Percentiles rank a stretch among this genome's conserved stretches.
Evolutionary conservation across 2,797 vertebrate genomes (phyloP).

Genomic region (Crax fasciolata): DNA sequence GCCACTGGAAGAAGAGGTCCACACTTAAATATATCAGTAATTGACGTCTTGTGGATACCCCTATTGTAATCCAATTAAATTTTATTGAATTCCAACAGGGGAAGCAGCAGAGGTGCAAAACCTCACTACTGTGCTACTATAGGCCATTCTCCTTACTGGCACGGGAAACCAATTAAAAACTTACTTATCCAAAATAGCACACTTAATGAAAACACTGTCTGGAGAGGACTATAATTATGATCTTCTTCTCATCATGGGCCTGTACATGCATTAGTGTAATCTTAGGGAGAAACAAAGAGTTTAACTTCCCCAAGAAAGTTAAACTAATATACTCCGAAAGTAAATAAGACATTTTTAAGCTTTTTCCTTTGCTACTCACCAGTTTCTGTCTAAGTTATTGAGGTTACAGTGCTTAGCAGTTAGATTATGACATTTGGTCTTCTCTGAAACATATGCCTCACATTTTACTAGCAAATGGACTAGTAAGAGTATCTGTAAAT

Average conservation of each 20-base stretch:
- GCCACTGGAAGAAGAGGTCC: conserved; percentile 12
- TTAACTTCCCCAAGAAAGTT: conserved; percentile 34
- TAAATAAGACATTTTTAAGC: neutral
- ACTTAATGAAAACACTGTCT: conserved; percentile 70
- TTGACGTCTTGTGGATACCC: conserved; percentile 50
- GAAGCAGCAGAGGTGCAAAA: neutral
- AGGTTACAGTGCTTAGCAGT: neutral
- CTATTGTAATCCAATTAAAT: conserved; percentile 71
- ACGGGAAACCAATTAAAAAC: conserved; percentile 66
- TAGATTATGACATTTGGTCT: neutral
- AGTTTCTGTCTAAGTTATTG: conserved; percentile 26
- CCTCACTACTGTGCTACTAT: neutral
- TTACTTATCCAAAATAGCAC: conserved; percentile 68
- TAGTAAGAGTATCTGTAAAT: neutral
- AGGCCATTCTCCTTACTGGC: conserved; percentile 29
- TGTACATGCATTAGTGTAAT: neutral
- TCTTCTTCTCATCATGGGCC: conserved; percentile 32
- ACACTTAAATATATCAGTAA: conserved; percentile 34
- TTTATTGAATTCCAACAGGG: conserved; percentile 68
- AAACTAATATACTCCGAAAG: conserved; percentile 48
- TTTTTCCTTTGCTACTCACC: neutral
- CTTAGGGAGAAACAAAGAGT: conserved; percentile 23
- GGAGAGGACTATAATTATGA: conserved; percentile 64
- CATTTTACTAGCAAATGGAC: neutral
- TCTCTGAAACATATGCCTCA: neutral